Conservation (phyloP, 2,113 vertebrate species). For the Toxotes chatareus region DNA sequence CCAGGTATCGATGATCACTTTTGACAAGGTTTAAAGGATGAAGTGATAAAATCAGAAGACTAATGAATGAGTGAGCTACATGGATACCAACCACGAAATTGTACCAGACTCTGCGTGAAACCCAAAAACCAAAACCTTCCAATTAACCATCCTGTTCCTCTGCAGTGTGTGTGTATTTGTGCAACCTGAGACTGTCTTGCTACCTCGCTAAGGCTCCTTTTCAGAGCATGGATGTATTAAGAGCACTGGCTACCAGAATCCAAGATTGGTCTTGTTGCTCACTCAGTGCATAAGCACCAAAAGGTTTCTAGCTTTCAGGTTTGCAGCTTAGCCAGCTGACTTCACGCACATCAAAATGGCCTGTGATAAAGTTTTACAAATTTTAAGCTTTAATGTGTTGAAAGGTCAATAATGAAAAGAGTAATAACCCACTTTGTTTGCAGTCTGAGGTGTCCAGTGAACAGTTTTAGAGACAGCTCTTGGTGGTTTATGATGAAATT, state of each 20-base stretch:
- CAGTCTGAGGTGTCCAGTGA: background rate
- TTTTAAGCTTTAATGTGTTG: background rate
- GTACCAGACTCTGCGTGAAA: background rate
- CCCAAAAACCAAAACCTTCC: background rate
- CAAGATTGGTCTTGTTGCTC: background rate
- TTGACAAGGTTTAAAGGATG: background rate
- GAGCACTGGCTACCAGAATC: background rate
- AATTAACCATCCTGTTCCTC: background rate
- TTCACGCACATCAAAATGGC: background rate
- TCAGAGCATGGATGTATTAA: background rate
- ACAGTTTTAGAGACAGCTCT: background rate
- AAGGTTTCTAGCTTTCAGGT: background rate
- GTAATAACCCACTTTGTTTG: background rate
- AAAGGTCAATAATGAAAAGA: background rate
- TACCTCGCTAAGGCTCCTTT: background rate
- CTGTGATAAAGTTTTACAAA: background rate
- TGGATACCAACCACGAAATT: background rate
- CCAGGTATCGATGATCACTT: background rate
- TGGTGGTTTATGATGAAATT: too few relatives aligned
- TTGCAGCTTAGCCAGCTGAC: background rate
- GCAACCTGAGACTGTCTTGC: background rate
- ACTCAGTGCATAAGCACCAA: background rate
- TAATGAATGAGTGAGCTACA: background rate
- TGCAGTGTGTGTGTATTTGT: background rate
- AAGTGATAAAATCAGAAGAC: background rate